Percentiles rank a stretch among this genome's conserved stretches.
These are phyloP conservation scores for Indicator maculatus DNA, from an alignment of 2,113 vertebrate species.

Conservation along the genomic window DNA sequence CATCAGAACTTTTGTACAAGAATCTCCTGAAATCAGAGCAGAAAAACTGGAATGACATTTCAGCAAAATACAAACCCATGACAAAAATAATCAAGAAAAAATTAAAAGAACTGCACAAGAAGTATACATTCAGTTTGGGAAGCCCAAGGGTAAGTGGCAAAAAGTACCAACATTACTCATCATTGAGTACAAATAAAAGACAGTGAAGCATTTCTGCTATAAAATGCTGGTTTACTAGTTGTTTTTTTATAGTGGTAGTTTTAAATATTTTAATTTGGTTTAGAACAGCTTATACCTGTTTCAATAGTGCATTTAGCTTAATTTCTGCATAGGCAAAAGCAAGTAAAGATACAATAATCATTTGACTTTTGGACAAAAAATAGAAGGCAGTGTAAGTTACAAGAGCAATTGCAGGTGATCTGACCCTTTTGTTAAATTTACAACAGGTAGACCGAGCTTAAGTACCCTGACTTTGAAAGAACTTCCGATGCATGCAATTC, in stretches of 20 bases:
- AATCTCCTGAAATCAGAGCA: conserved; percentile 67
- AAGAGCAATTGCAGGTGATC: not conserved
- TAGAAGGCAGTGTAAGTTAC: not conserved
- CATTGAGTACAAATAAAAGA: not conserved
- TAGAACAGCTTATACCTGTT: not conserved
- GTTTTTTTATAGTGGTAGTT: not conserved
- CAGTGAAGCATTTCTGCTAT: not conserved
- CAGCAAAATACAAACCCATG: conserved; percentile 73
- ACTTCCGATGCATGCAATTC: not conserved
- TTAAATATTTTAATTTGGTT: not conserved
- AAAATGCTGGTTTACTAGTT: not conserved
- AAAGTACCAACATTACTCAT: not conserved
- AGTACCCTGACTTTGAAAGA: not conserved
- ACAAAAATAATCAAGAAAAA: conserved; percentile 80
- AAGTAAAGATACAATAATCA: not conserved
- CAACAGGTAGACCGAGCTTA: not conserved
- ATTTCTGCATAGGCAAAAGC: not conserved
- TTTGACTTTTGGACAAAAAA: not conserved
- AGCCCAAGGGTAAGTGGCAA: conserved; percentile 79
- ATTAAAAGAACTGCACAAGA: conserved; percentile 73
- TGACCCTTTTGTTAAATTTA: not conserved
- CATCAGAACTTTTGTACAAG: conserved; percentile 63
- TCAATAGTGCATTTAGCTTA: not conserved
- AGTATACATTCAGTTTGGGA: conserved; percentile 51
- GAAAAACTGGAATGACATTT: conserved; percentile 65